phyloP scores from a whole-genome alignment of 2,113 vertebrate species.

The Pimephales promelas region DNA sequence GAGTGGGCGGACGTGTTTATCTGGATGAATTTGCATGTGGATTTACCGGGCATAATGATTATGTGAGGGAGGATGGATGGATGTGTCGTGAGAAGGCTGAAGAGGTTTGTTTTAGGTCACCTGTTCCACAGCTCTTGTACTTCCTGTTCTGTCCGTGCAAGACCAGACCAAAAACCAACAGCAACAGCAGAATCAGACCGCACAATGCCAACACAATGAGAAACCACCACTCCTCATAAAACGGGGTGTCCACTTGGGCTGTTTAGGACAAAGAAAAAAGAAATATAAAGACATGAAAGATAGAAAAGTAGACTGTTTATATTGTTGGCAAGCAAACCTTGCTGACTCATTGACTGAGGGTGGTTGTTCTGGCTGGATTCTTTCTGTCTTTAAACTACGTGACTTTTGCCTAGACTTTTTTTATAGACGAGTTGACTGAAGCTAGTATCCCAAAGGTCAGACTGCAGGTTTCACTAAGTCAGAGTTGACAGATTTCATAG shows the following conservation, averaged over 20 bases:
- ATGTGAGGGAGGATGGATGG: constrained; percentile 5
- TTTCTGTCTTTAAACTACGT: too few relatives aligned
- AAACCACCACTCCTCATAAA: constrained; percentile 99
- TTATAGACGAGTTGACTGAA: too few relatives aligned
- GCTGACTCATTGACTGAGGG: too few relatives aligned
- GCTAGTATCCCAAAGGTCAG: too few relatives aligned
- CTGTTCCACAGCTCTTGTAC: constrained; percentile 84
- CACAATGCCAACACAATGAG: constrained; percentile 89
- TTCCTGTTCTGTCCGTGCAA: constrained; percentile 88
- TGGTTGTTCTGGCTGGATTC: too few relatives aligned
- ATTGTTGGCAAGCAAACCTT: not conserved
- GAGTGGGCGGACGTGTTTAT: constrained; percentile 7
- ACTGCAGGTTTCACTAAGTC: too few relatives aligned
- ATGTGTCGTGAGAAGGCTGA: not conserved
- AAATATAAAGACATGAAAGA: not conserved
- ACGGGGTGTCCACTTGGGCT: constrained; percentile 86
- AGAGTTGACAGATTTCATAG: too few relatives aligned
- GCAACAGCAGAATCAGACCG: constrained; percentile 87
- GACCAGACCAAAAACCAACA: constrained; percentile 86
- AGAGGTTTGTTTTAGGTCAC: constrained; percentile 66
- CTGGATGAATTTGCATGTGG: not conserved
- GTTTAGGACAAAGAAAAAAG: constrained; percentile 40
- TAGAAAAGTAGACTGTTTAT: not conserved
- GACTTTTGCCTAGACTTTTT: too few relatives aligned
- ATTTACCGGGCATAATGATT: constrained; percentile 1